Evolutionary conservation across 2,888 invertebrate species (phyloP), one percentile per base, ranked within the genome.

Genomic region (Gibbula magus): DNA sequence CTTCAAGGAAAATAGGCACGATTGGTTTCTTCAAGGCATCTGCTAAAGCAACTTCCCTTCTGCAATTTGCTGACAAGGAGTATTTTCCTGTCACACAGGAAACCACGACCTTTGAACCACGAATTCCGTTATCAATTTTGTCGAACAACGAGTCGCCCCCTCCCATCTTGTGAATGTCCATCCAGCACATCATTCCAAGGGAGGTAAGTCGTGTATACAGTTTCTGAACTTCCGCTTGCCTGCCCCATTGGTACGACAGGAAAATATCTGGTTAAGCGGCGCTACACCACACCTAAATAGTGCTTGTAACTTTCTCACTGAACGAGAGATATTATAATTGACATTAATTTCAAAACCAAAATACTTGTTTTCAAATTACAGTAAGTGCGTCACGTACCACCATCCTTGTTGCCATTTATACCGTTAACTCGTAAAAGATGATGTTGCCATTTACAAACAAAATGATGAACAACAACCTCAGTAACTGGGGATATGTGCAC

Each of bases 141-240:
- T 92, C 91, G 83, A 88, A 92, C 32, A 92, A 87, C 0, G 91
- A 91, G 80, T 92, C 91, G 5, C 92, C 92, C 7, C 91, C 91
- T 8, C 91, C 92, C 92, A 92, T 92, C 83, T 92, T 91, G 66
- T 88, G 86, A 35, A 92, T 91, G 82, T 92, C 92, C 88, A 92
- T 85, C 92, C 92, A 92, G 74, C 91, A 90, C 16, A 81, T 86
- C 76, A 86, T 89, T 18, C 91, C 92, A 7, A 88, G 82, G 18
- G 84, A 81, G 0, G 84, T 85, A 70, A 92, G 84, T 1, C 86
- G 85, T 45, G 86, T 76, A 81, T 90, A 91, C 75, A 92, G 82
- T 5, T 83, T 82, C 79, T 86, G 87, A 32, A 92, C 86, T 80
- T 92, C 86, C 18, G 86, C 86, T 81, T 92, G 92, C 77, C 88